Conservation (phyloP, 2,888 invertebrate species). For the Trilocha varians region DNA sequence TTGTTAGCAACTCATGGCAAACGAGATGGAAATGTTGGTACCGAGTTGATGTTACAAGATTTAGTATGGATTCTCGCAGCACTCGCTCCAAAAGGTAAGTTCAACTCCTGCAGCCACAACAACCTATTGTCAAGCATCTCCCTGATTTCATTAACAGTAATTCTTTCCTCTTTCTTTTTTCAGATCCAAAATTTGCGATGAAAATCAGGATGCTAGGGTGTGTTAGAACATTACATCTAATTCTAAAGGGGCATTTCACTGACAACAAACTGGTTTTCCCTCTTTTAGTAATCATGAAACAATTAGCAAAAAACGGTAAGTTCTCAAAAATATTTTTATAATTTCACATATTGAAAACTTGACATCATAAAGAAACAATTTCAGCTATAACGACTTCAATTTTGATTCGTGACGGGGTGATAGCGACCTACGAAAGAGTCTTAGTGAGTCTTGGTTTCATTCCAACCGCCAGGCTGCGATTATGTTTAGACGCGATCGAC, state of each 20-base stretch:
- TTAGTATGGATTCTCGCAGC: constrained; percentile 75
- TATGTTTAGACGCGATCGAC: constrained; percentile 78
- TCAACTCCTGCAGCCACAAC: no score
- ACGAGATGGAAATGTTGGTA: constrained; percentile 63
- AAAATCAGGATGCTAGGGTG: constrained; percentile 76
- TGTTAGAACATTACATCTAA: constrained; percentile 74
- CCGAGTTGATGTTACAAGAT: constrained; percentile 72
- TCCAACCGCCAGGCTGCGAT: constrained; percentile 75
- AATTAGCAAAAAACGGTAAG: constrained; percentile 74
- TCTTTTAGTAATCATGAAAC: constrained; percentile 73
- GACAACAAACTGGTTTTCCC: constrained; percentile 74
- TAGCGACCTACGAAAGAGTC: constrained; percentile 73
- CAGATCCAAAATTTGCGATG: constrained; percentile 77
- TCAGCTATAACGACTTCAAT: constrained; percentile 59
- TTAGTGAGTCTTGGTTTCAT: constrained; percentile 74
- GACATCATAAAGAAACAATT: constrained; percentile 15
- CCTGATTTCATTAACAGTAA: no score
- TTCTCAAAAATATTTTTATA: constrained; percentile 9
- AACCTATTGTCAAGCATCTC: no score
- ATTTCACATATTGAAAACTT: not conserved
- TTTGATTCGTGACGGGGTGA: constrained; percentile 74
- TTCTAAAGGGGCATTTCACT: constrained; percentile 73
- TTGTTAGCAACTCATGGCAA: constrained; percentile 65
- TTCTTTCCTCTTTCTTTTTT: no score
- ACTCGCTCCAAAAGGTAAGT: constrained; percentile 68